phyloP scores from a whole-genome alignment of 2,797 vertebrate genomes.

The Hypotaenidia okinawae region DNA sequence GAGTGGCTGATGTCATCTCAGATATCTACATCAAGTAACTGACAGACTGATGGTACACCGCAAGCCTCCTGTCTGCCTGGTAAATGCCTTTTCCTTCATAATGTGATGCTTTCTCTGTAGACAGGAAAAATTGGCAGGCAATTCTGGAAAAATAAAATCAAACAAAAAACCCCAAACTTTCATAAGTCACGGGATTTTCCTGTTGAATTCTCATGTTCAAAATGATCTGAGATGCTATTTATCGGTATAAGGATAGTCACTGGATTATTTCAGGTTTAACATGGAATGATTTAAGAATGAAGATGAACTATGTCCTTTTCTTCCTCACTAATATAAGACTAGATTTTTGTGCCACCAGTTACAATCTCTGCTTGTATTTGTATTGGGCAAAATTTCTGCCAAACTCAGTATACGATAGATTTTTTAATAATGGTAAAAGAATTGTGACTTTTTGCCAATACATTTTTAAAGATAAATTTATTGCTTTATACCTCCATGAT shows the following conservation, averaged over 20 bases:
- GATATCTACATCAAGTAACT: not conserved
- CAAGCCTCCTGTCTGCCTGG: not conserved
- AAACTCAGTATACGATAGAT: not conserved
- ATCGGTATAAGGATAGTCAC: not conserved
- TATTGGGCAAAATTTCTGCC: not conserved
- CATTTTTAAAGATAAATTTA: not conserved
- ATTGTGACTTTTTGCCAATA: not conserved
- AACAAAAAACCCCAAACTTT: not conserved
- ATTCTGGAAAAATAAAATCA: not conserved
- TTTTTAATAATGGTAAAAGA: not conserved
- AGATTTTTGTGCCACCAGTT: not conserved
- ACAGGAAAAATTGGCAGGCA: not conserved
- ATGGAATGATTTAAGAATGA: not conserved
- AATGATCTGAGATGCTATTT: not conserved
- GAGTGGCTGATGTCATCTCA: not conserved
- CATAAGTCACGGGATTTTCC: not conserved
- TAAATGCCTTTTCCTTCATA: not conserved
- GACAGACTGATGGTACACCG: rapidly evolving
- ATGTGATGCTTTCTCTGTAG: not conserved
- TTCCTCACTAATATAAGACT: not conserved
- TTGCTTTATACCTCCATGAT: not conserved
- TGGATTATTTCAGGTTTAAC: not conserved
- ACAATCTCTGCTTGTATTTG: not conserved
- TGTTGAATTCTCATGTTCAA: not conserved
- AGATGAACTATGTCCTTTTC: not conserved